These are phyloP conservation scores for Ophion ventricosus DNA, from an alignment of 2,888 invertebrate genomes.

Conservation along the genomic window DNA sequence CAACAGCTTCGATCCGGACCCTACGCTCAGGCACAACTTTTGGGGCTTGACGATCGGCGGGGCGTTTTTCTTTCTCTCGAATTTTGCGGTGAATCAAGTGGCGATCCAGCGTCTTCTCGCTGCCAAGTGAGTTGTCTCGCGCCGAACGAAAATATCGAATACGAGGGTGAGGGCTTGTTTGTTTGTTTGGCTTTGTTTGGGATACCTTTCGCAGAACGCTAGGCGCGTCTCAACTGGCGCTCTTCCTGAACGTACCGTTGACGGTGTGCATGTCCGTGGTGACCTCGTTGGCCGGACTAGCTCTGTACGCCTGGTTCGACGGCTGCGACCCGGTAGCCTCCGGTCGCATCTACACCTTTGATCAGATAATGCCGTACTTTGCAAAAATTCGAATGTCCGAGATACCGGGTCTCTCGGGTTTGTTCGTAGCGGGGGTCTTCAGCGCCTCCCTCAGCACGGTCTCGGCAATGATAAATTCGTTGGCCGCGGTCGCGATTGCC, in stretches of 20 bases:
- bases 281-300: constrained; percentile 89
- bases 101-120: constrained; percentile 91
- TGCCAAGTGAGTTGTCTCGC: constrained; percentile 85
- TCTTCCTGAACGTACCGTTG: constrained; percentile 92
- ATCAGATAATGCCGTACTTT: constrained; percentile 91
- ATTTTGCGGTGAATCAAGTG: constrained; percentile 94
- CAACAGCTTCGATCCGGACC: constrained; percentile 89
- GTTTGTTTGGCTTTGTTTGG: background rate
- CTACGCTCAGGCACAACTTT: constrained; percentile 92
- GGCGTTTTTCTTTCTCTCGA: constrained; percentile 88
- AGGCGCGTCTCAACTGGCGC: constrained; percentile 88
- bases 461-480: constrained; percentile 94
- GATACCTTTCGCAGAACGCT: constrained; percentile 81
- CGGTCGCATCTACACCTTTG: constrained; percentile 87
- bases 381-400: constrained; percentile 87
- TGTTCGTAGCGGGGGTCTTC: constrained; percentile 88
- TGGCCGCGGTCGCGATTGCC: constrained; percentile 94
- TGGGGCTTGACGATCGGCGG: constrained; percentile 92
- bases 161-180: no score
- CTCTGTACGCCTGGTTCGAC: constrained; percentile 92
- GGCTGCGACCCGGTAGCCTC: constrained; percentile 91
- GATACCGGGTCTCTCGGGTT: constrained; percentile 80
- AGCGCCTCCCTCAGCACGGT: constrained; percentile 96
- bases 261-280: constrained; percentile 88
- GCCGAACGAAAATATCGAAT: no score